phyloP scores from a whole-genome alignment of 2,797 vertebrate genomes.

The Aselliscus stoliczkanus region DNA sequence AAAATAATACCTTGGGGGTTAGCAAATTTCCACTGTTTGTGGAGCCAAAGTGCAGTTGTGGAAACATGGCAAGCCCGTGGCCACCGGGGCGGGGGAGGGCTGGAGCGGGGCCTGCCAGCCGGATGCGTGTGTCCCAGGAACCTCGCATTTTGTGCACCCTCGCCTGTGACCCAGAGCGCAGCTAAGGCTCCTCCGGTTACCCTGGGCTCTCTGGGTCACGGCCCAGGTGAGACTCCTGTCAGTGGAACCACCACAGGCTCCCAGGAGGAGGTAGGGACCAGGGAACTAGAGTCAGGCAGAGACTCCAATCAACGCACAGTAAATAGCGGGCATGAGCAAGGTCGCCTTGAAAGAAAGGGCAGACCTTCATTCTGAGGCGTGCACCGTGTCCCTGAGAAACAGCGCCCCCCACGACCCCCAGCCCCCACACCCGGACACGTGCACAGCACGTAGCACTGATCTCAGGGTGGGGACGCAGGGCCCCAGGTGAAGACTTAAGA shows the following conservation, averaged over 20 bases:
- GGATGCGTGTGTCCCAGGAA: not conserved
- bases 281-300: not conserved
- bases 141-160: not conserved
- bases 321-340: not conserved
- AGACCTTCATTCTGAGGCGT: not conserved
- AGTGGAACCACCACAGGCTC: not conserved
- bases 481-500: not conserved
- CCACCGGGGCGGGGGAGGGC: not conserved
- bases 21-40: conserved; percentile 64
- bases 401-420: too few species aligned
- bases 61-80: not conserved
- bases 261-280: not conserved
- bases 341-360: not conserved
- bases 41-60: not conserved
- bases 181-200: not conserved
- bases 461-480: not conserved
- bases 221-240: not conserved
- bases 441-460: too few species aligned
- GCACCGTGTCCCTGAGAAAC: not conserved
- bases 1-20: conserved; percentile 21
- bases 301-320: not conserved
- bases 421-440: too few species aligned
- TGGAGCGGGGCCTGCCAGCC: not conserved
- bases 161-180: not conserved
- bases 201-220: too few species aligned